These are phyloP conservation scores for Lasioglossum calceatum DNA, from an alignment of 2,888 invertebrate species.

Conservation along the genomic window DNA sequence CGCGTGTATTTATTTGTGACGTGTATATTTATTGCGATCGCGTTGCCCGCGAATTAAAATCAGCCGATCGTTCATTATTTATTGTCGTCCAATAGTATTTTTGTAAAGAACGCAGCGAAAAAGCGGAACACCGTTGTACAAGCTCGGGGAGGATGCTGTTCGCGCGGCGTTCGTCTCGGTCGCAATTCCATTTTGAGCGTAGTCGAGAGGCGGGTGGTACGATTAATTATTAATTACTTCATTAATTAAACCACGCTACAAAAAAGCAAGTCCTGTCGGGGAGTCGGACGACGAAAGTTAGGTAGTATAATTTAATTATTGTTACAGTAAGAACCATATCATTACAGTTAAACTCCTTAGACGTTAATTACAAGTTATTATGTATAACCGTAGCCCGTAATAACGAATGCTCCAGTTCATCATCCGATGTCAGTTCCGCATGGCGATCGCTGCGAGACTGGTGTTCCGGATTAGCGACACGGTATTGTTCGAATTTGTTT, in stretches of 20 bases:
- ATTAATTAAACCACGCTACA: constrained; percentile 51
- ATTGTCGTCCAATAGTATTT: constrained; percentile 42
- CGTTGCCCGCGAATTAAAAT: constrained; percentile 5
- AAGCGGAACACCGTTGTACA: background rate
- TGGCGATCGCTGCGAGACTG: constrained; percentile 64
- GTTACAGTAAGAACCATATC: constrained; percentile 80
- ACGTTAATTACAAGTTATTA: constrained; percentile 75
- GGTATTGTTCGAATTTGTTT: constrained; percentile 59
- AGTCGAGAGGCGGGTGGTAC: background rate
- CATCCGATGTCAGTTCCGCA: constrained; percentile 64
- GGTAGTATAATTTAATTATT: constrained; percentile 78
- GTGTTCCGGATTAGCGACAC: constrained; percentile 61
- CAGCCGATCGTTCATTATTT: constrained; percentile 30
- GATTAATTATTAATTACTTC: constrained; percentile 57
- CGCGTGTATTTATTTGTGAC: constrained; percentile 43
- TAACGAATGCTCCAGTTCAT: constrained; percentile 66
- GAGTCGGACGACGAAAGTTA: constrained; percentile 58
- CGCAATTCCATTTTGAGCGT: background rate
- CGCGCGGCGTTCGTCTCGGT: background rate
- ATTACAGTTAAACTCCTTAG: constrained; percentile 77
- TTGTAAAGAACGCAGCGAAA: constrained; percentile 18
- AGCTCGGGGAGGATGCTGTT: background rate
- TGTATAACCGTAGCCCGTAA: constrained; percentile 70
- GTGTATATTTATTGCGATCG: constrained; percentile 11
- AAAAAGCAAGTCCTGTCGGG: constrained; percentile 32